phyloP scores from a whole-genome alignment of 1,140 invertebrate genomes.

The Mesaphorura yosii region DNA sequence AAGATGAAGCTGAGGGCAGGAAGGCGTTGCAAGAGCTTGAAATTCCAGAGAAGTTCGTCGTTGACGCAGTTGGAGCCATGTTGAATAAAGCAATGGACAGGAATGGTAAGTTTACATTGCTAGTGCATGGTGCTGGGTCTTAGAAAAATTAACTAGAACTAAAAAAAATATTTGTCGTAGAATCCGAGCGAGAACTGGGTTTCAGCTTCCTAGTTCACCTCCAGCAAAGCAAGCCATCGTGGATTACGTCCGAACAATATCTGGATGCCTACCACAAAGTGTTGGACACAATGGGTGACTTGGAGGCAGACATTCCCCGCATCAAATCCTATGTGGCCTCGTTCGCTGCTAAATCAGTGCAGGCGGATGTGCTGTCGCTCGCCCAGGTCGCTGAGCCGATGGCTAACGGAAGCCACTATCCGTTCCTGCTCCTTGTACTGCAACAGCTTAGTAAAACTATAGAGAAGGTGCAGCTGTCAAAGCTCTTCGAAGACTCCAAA shows the following conservation, averaged over 20 bases:
- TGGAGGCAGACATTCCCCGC: conserved; percentile 60
- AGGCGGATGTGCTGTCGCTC: conserved; percentile 55
- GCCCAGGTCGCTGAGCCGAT: conserved; percentile 68
- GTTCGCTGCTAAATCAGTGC: conserved; percentile 52
- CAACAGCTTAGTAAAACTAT: conserved; percentile 68
- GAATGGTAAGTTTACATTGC: conserved; percentile 41
- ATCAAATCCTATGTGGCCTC: conserved; percentile 60
- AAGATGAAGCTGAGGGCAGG: conserved; percentile 47
- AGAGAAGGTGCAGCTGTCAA: conserved; percentile 60
- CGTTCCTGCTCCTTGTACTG: conserved; percentile 73
- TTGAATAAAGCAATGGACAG: conserved; percentile 54
- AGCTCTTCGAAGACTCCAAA: conserved; percentile 76
- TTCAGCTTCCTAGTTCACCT: conserved; percentile 48
- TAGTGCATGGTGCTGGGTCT: no score
- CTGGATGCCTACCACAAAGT: conserved; percentile 61
- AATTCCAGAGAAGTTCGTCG: conserved; percentile 60
- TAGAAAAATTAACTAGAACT: no score
- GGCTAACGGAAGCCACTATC: conserved; percentile 75
- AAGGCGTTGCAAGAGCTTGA: conserved; percentile 60
- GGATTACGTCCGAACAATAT: conserved; percentile 46
- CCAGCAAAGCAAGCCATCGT: conserved; percentile 46
- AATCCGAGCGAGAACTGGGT: conserved; percentile 52
- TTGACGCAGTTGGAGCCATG: conserved; percentile 51
- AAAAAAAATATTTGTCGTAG: conserved; percentile 37
- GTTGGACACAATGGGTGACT: conserved; percentile 52